These are phyloP conservation scores for Macaria notata DNA, from an alignment of 2,888 invertebrate genomes.

Conservation along the genomic window DNA sequence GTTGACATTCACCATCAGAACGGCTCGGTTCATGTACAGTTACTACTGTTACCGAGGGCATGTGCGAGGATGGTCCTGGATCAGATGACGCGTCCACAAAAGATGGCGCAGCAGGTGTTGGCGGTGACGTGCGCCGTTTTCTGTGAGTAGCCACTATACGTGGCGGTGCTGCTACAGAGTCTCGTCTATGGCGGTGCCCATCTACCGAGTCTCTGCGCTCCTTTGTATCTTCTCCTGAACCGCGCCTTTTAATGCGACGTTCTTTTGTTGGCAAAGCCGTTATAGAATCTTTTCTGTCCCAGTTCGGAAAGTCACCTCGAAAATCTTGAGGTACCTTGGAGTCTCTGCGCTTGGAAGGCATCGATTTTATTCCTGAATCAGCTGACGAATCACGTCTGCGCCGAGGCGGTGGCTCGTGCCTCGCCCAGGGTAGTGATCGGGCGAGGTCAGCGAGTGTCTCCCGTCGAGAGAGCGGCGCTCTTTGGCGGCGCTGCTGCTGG, in stretches of 20 bases:
- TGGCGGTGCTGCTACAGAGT: conserved; percentile 84
- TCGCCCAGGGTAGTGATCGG: conserved; percentile 91
- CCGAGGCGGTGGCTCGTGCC: conserved; percentile 82
- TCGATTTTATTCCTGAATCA: conserved; percentile 91
- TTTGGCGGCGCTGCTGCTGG: conserved; percentile 72
- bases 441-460: conserved; percentile 95
- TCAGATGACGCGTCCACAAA: conserved; percentile 85
- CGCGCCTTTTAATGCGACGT: conserved; percentile 78
- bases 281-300: conserved; percentile 86
- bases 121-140: conserved; percentile 76
- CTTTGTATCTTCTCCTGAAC: conserved; percentile 83
- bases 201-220: conserved; percentile 86
- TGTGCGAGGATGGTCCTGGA: conserved; percentile 81
- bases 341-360: conserved; percentile 87
- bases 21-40: conserved; percentile 75
- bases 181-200: conserved; percentile 86
- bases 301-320: conserved; percentile 87
- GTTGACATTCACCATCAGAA: conserved; percentile 84
- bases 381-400: conserved; percentile 94
- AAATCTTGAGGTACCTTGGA: conserved; percentile 87
- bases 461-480: conserved; percentile 89
- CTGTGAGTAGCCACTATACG: conserved; percentile 84
- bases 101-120: conserved; percentile 71
- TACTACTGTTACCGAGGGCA: conserved; percentile 74
- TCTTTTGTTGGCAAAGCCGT: conserved; percentile 74